These are phyloP conservation scores for Aelia acuminata DNA, from an alignment of 2,888 invertebrate species.

Conservation along the genomic window DNA sequence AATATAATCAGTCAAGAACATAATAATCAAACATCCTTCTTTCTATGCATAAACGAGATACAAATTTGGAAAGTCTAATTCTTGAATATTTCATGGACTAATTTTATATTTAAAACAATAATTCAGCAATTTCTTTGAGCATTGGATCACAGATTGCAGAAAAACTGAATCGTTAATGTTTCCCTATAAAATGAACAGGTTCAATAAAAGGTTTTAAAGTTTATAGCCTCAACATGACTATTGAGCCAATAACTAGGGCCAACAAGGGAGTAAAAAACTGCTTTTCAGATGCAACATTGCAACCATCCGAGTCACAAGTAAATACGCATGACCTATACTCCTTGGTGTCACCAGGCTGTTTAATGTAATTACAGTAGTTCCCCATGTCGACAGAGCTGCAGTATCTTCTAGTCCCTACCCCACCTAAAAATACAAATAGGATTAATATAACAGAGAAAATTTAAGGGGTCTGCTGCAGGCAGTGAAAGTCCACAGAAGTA, in stretches of 20 bases:
- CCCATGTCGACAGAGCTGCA: conserved; percentile 90
- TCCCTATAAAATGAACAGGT: too few relatives aligned
- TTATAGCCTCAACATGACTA: background rate
- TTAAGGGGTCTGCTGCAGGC: too few relatives aligned
- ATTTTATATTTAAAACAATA: conserved; percentile 5
- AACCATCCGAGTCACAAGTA: conserved; percentile 87
- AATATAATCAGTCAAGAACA: background rate
- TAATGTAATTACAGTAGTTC: conserved; percentile 90
- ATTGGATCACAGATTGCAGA: conserved; percentile 25
- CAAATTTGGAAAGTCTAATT: background rate
- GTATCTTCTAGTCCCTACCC: conserved; percentile 88
- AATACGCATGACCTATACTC: conserved; percentile 90
- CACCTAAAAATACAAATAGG: conserved; percentile 75
- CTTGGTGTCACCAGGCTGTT: conserved; percentile 86
- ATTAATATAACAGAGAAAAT: background rate
- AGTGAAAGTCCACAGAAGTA: background rate
- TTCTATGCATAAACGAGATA: background rate
- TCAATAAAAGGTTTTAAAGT: background rate
- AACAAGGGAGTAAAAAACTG: background rate
- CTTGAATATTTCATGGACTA: background rate
- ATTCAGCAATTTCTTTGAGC: conserved; percentile 10
- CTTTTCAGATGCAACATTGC: conserved; percentile 75
- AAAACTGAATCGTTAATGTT: background rate
- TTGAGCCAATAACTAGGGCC: background rate
- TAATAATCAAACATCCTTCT: background rate